phyloP scores from a whole-genome alignment of 2,888 invertebrate species.

The Pilophorus perplexus region DNA sequence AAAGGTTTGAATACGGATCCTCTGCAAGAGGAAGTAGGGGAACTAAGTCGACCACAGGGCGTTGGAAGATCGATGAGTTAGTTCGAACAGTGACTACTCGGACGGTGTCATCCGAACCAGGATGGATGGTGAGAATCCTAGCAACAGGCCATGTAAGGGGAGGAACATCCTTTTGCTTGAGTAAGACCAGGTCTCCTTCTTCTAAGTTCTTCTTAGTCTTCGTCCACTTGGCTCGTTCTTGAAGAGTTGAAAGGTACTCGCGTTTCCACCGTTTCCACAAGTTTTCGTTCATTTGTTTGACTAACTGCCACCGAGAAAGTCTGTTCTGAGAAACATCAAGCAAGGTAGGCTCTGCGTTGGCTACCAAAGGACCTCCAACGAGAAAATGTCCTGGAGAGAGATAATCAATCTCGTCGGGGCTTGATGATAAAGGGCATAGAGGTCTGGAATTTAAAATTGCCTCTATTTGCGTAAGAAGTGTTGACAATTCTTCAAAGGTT shows the following conservation, averaged over 20 bases:
- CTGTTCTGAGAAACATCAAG: background rate
- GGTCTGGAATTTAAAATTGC: constrained; percentile 50
- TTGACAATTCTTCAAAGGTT: constrained; percentile 49
- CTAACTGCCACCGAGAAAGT: background rate
- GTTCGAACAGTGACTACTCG: no score
- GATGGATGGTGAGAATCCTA: no score
- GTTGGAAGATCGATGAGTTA: no score
- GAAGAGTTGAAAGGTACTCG: background rate
- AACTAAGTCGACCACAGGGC: no score
- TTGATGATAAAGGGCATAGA: constrained; percentile 47
- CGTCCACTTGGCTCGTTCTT: background rate
- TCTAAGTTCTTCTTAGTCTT: background rate
- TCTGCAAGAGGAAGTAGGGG: no score
- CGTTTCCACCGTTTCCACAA: background rate
- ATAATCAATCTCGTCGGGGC: constrained; percentile 45
- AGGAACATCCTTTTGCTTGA: background rate
- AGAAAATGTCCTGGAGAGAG: constrained; percentile 51
- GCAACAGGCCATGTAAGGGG: background rate
- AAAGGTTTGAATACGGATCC: no score
- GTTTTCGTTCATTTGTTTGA: background rate
- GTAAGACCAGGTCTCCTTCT: background rate
- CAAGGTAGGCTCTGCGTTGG: constrained; percentile 47
- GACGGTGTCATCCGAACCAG: no score
- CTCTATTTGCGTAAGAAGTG: constrained; percentile 49
- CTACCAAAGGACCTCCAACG: constrained; percentile 46